A percentile compares a stretch with the other conserved stretches of the same genome.
phyloP scores from a whole-genome alignment of 2,797 vertebrate genomes.

The Siniperca scherzeri region DNA sequence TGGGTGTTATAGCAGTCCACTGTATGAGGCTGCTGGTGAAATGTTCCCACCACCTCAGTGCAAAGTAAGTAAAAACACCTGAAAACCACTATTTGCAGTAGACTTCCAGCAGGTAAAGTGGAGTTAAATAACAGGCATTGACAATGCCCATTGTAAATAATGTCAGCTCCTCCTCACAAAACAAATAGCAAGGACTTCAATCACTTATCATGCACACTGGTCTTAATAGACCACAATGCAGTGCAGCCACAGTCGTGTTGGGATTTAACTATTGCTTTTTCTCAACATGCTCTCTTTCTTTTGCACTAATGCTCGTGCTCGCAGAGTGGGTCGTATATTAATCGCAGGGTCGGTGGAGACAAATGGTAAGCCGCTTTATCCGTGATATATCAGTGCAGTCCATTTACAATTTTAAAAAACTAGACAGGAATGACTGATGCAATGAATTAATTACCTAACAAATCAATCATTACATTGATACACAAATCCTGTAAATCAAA shows the following conservation, averaged over 20 bases:
- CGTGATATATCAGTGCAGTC: background rate
- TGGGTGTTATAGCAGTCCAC: constrained; percentile 94
- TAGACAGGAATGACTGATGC: background rate
- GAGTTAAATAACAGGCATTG: too few species aligned
- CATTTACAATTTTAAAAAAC: background rate
- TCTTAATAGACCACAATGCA: background rate
- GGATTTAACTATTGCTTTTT: too few species aligned
- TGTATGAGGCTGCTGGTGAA: constrained; percentile 95
- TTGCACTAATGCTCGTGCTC: too few species aligned
- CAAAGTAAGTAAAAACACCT: constrained; percentile 86
- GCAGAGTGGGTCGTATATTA: too few species aligned
- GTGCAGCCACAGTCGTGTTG: background rate
- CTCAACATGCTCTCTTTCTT: too few species aligned
- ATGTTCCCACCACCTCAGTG: constrained; percentile 93
- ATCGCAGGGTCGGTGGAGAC: too few species aligned
- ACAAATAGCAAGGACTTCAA: background rate
- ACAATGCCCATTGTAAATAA: background rate
- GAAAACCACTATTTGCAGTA: too few species aligned
- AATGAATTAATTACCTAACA: background rate
- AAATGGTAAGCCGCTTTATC: too few species aligned
- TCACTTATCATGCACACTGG: too few species aligned
- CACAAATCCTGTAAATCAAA: background rate
- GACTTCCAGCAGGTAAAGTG: too few species aligned
- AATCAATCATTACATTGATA: background rate
- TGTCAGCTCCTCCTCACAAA: background rate